These are phyloP conservation scores for Oryzias melastigma DNA, from an alignment of 2,113 vertebrate genomes.

Conservation along the genomic window DNA sequence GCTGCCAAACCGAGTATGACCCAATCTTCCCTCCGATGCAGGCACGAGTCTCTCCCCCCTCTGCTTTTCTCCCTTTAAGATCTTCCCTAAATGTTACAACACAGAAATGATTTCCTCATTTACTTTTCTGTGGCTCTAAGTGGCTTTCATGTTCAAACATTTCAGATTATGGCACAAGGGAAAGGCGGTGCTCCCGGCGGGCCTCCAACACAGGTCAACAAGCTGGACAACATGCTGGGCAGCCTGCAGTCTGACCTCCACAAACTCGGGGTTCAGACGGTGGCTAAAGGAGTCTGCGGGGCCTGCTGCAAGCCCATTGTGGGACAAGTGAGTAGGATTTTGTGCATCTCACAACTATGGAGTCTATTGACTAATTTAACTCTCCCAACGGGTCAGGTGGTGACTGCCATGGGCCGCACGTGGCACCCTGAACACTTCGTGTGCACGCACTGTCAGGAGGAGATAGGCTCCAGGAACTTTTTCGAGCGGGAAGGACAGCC, in stretches of 20 bases:
- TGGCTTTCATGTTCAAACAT: neutral
- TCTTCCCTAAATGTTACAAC: neutral
- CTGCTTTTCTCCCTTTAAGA: conserved; percentile 22
- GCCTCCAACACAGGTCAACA: conserved; percentile 88
- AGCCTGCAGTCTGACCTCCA: conserved; percentile 97
- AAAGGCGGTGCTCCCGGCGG: conserved; percentile 81
- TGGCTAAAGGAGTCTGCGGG: conserved; percentile 96
- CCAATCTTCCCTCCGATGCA: conserved; percentile 82
- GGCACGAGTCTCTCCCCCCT: conserved; percentile 73
- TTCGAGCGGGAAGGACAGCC: conserved; percentile 96
- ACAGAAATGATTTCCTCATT: neutral
- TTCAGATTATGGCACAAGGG: conserved; percentile 94
- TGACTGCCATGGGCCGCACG: conserved; percentile 97
- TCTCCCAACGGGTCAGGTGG: conserved; percentile 78
- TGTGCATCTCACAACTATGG: neutral
- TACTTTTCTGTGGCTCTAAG: neutral
- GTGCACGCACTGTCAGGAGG: conserved; percentile 97
- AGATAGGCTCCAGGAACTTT: conserved; percentile 97
- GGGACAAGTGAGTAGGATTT: conserved; percentile 86
- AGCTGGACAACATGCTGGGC: conserved; percentile 97
- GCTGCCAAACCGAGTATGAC: conserved; percentile 91
- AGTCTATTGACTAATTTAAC: no score
- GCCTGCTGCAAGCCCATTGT: conserved; percentile 98
- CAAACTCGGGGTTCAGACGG: conserved; percentile 93
- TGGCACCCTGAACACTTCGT: conserved; percentile 99